Evolutionary conservation across 1,140 invertebrate species (phyloP).

Genomic region (Sipha flava): DNA sequence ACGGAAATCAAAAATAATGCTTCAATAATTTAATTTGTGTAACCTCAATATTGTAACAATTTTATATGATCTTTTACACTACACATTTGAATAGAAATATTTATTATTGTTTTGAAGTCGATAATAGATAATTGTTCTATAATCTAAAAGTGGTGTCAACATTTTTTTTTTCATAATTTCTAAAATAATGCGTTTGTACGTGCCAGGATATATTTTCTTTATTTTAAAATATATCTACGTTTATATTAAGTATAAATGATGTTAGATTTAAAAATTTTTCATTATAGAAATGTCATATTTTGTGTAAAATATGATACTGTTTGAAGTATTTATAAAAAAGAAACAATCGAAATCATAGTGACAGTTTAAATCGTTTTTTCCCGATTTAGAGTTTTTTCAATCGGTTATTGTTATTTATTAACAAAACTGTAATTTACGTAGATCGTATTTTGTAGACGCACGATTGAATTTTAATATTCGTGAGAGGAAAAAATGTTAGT

Average conservation of each 20-base stretch:
- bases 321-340: not conserved
- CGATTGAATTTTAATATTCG: slow-evolving; percentile 14
- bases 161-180: not conserved
- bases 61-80: too few species aligned
- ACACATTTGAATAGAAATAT: not conserved
- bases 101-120: not conserved
- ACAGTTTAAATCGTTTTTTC: not conserved
- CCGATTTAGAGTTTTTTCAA: not conserved
- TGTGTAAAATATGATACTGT: not conserved
- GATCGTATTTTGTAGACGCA: not conserved
- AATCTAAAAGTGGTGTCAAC: not conserved
- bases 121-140: not conserved
- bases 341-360: not conserved
- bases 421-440: not conserved
- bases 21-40: too few species aligned
- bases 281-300: not conserved
- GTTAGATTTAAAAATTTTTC: not conserved
- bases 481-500: not conserved
- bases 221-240: not conserved
- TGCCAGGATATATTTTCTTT: not conserved
- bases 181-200: not conserved
- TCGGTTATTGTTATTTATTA: not conserved
- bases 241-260: not conserved
- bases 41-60: too few species aligned
- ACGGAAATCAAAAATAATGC: too few species aligned